Evolutionary conservation across 2,113 vertebrate genomes (phyloP), one percentile per base, ranked within the genome.

Genomic region (Oplegnathus fasciatus): DNA sequence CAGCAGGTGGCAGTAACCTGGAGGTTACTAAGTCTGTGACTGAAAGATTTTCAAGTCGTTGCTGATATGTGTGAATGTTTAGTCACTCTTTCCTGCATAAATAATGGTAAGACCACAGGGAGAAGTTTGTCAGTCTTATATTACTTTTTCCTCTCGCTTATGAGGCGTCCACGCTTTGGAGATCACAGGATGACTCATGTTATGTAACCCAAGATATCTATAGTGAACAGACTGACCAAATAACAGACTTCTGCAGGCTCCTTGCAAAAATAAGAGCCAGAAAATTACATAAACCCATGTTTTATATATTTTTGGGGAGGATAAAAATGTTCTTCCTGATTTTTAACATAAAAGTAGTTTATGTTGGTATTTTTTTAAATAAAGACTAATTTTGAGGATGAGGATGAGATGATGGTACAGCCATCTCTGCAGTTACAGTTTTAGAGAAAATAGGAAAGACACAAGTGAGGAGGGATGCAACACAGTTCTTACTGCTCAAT

Each of bases 151-250:
- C 14, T 24, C n/a, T 22, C 54, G 60, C 71, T 30, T 44, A n/a
- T 60, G 10, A n/a, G 28, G 26, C 8, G 44, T 68, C 34, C 34
- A 44, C 28, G 37, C 60, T 57, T 44, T 37, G 61, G 18, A 44
- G 62, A 67, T 20, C 69, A 42, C 20, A 22, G 64, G 34, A 44
- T 85, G 77, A 85, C 64, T 80, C 64, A 75, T 50, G 30, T 37
- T 69, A 70, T 48, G 65, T 48, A 76, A 85, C 71, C 7, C 1
- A 46, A 62, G 15, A 79, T 65, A 65, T 65, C 40, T 18, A 5
- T 13, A 55, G 34, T n/a, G 20, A 32, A 70, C 65, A 57, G 28
- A 26, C 40, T 68, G 22, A 70, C 44, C 26, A 52, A 40, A 67
- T 54, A 30, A 52, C 20, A 60, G 34, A 24, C 68, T 6, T 50